Percentiles rank a stretch among this genome's conserved stretches.
Evolutionary conservation across 2,113 vertebrate genomes (phyloP).

Genomic region (Tupaia chinensis): DNA sequence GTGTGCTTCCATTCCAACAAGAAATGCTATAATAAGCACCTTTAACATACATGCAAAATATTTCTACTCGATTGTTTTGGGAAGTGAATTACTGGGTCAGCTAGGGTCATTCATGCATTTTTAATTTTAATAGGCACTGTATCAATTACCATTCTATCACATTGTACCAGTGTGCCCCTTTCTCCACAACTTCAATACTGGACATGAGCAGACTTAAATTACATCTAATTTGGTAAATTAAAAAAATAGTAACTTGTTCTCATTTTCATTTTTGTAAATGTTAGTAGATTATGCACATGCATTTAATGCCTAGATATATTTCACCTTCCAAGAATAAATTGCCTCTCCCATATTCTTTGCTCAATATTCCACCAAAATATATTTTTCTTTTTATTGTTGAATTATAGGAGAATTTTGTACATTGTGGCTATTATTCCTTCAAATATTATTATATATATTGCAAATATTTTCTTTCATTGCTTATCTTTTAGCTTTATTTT

Average conservation of each 20-base stretch:
- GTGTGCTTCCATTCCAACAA: neutral
- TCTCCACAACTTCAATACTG: neutral
- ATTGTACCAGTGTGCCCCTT: neutral
- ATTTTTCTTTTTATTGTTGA: conserved; percentile 3
- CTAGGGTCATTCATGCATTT: neutral
- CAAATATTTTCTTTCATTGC: neutral
- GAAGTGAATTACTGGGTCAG: neutral
- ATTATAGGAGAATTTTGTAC: conserved; percentile 1
- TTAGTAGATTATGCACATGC: neutral
- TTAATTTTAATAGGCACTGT: neutral
- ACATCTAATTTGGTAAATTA: neutral
- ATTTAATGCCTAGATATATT: neutral
- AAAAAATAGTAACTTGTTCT: neutral
- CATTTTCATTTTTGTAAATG: conserved; percentile 30
- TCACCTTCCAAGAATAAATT: neutral
- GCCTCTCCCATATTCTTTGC: neutral
- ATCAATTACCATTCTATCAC: neutral
- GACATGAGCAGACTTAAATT: neutral
- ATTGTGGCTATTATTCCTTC: neutral
- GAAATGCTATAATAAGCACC: neutral
- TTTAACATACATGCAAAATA: neutral
- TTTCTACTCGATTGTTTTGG: conserved; percentile 9
- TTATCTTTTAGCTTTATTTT: neutral
- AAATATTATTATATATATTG: neutral
- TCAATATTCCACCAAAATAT: neutral